Conservation (phyloP, 2,797 vertebrate genomes). For the Corythornis leucogaster region DNA sequence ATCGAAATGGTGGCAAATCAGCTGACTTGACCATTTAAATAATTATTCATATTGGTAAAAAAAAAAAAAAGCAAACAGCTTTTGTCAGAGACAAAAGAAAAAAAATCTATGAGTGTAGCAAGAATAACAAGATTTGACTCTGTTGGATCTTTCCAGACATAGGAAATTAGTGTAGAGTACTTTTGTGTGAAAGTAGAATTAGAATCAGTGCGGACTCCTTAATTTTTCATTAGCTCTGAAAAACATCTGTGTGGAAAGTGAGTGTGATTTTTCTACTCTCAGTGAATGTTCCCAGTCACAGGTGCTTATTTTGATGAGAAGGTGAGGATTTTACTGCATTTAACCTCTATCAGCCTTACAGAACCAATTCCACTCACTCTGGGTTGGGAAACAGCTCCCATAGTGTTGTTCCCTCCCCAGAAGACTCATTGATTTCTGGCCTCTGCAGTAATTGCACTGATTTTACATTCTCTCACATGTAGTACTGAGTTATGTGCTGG, state of each 20-base stretch:
- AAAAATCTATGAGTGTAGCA: background rate
- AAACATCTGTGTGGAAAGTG: background rate
- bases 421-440: background rate
- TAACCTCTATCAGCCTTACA: background rate
- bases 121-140: background rate
- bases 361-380: background rate
- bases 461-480: background rate
- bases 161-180: background rate
- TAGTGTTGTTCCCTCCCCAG: background rate
- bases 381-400: background rate
- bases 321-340: background rate
- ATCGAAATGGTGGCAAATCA: background rate
- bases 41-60: background rate
- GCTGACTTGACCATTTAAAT: background rate
- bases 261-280: background rate
- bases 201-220: background rate
- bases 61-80: background rate
- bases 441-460: background rate
- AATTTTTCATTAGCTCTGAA: background rate
- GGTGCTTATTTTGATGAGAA: background rate
- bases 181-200: background rate
- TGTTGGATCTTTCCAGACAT: background rate
- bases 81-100: background rate
- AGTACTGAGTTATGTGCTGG: background rate
- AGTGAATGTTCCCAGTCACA: background rate